Percentiles rank a stretch among this genome's conserved stretches.
Conservation (phyloP, 2,888 invertebrate genomes). For the Anthoptus insignis region DNA sequence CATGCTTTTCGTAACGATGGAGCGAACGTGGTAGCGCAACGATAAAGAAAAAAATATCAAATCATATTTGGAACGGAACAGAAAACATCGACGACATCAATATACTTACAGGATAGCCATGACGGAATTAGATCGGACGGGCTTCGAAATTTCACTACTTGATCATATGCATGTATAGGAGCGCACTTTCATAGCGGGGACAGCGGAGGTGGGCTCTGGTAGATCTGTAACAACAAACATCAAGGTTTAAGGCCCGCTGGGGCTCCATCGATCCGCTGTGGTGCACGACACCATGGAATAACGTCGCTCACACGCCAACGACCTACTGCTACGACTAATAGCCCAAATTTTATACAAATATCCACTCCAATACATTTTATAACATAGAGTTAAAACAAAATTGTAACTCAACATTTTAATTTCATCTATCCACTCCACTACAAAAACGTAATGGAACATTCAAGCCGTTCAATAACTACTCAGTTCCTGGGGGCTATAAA, state of each 20-base stretch:
- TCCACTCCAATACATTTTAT: constrained; percentile 32
- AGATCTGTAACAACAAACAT: constrained; percentile 80
- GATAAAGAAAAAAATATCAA: constrained; percentile 73
- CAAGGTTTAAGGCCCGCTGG: constrained; percentile 59
- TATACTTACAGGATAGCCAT: constrained; percentile 83
- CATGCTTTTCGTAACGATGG: constrained; percentile 86
- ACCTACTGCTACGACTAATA: constrained; percentile 30
- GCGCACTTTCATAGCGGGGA: constrained; percentile 80
- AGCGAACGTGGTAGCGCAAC: constrained; percentile 86
- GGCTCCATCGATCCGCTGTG: constrained; percentile 53
- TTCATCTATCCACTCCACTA: constrained; percentile 1
- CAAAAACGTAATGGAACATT: constrained; percentile 16
- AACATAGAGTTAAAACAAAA: constrained; percentile 26
- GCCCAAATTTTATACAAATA: constrained; percentile 7
- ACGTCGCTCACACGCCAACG: constrained; percentile 26
- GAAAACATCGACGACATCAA: constrained; percentile 78
- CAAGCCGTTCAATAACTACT: constrained; percentile 14
- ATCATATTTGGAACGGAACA: constrained; percentile 62
- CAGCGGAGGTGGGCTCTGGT: constrained; percentile 62
- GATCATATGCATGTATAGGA: constrained; percentile 73
- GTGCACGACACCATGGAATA: constrained; percentile 23
- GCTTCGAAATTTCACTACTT: constrained; percentile 69
- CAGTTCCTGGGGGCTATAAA: constrained; percentile 35
- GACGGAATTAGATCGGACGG: constrained; percentile 62
- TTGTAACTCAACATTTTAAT: constrained; percentile 20